Evolutionary conservation across 2,888 invertebrate species (phyloP).

Genomic region (Spodoptera picta): DNA sequence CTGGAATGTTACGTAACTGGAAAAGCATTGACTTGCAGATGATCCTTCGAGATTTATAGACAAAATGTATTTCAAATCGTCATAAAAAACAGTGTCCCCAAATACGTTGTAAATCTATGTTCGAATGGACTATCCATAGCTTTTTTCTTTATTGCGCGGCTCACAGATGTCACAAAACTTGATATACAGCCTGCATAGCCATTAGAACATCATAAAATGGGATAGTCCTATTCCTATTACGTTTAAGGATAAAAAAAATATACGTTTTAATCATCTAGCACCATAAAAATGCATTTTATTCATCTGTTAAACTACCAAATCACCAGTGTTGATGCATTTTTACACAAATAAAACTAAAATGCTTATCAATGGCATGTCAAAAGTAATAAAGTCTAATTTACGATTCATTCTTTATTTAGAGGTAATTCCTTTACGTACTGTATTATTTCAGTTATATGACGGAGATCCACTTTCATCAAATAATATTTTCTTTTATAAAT

Average conservation of each 20-base stretch:
- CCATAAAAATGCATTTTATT: too few relatives aligned
- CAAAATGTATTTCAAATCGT: conserved; percentile 33
- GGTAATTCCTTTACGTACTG: too few relatives aligned
- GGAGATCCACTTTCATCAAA: too few relatives aligned
- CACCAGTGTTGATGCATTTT: too few relatives aligned
- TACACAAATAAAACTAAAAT: too few relatives aligned
- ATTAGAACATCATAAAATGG: conserved; percentile 49
- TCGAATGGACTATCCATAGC: conserved; percentile 43
- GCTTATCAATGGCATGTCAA: too few relatives aligned
- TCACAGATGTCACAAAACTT: conserved; percentile 44
- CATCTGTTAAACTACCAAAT: too few relatives aligned
- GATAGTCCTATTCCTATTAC: conserved; percentile 33
- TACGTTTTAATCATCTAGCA: not conserved
- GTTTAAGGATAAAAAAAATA: conserved; percentile 5
- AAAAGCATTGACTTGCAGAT: conserved; percentile 11
- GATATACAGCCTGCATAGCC: conserved; percentile 41
- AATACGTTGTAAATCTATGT: conserved; percentile 51
- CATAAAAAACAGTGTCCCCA: conserved; percentile 22
- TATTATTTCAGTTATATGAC: too few relatives aligned
- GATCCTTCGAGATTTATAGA: conserved; percentile 24
- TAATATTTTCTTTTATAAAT: too few relatives aligned
- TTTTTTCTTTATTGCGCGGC: conserved; percentile 51
- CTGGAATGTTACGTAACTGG: too few relatives aligned
- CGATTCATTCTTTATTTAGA: too few relatives aligned
- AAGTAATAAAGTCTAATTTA: too few relatives aligned